Evolutionary conservation across 2,113 vertebrate species (phyloP).

Genomic region (Ctenodactylus gundi): DNA sequence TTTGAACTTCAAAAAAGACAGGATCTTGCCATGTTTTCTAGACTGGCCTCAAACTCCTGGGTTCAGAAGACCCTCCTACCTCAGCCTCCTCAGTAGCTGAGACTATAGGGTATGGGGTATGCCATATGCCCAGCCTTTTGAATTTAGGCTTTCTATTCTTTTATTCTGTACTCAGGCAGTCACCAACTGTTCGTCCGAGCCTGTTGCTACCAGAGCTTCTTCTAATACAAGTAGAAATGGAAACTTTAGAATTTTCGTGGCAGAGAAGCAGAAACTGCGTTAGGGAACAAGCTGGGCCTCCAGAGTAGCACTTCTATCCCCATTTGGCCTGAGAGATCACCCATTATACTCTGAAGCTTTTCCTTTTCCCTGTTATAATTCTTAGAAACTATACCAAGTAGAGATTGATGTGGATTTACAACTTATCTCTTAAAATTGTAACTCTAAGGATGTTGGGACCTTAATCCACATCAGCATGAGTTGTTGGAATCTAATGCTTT

Average conservation of each 20-base stretch:
- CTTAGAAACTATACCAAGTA: slow-evolving; percentile 36
- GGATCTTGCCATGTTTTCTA: neutral
- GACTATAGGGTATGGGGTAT: too few species aligned
- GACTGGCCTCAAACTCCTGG: neutral
- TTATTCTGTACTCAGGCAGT: neutral
- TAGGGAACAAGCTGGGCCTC: neutral
- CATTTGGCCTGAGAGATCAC: neutral
- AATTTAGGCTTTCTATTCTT: neutral
- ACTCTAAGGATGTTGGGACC: neutral
- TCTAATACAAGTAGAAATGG: neutral
- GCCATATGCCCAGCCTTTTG: too few species aligned
- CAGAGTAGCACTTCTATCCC: neutral
- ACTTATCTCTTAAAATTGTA: neutral
- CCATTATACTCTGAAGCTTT: neutral
- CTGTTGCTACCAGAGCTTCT: neutral
- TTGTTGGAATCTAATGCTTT: neutral
- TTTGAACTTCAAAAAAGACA: too few species aligned
- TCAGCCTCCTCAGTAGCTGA: neutral
- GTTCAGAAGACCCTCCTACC: neutral
- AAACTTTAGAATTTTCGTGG: neutral
- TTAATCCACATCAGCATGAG: neutral
- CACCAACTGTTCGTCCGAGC: neutral
- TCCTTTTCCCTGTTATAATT: neutral
- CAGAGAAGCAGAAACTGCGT: slow-evolving; percentile 19
- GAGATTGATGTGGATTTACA: slow-evolving; percentile 31